These are phyloP conservation scores for Catostomus latipinnis DNA, from an alignment of 2,797 vertebrate genomes.

Conservation along the genomic window DNA sequence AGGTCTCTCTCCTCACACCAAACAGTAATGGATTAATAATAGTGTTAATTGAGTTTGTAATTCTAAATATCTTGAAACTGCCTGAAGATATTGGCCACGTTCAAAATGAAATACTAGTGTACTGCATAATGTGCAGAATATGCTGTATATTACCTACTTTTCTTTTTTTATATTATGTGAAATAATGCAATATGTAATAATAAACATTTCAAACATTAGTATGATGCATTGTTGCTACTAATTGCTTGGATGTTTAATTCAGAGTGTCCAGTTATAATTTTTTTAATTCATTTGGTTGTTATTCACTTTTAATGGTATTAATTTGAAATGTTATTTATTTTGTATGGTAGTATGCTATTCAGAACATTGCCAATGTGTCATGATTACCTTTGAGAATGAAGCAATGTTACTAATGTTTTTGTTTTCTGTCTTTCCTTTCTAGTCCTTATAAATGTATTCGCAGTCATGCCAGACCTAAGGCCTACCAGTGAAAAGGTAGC, in stretches of 20 bases:
- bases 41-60: not conserved
- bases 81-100: not conserved
- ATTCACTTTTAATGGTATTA: too few species aligned
- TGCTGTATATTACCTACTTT: too few species aligned
- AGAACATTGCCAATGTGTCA: not conserved
- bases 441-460: constrained; percentile 90
- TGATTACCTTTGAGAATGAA: not conserved
- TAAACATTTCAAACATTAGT: too few species aligned
- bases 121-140: too few species aligned
- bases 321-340: too few species aligned
- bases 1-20: constrained; percentile 76
- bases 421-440: constrained; percentile 31
- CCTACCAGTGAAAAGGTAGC: constrained; percentile 87
- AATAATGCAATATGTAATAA: too few species aligned
- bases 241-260: too few species aligned
- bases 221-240: too few species aligned
- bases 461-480: constrained; percentile 86
- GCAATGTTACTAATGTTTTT: constrained; percentile 20
- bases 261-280: too few species aligned
- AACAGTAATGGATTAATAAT: not conserved
- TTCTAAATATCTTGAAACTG: not conserved
- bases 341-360: too few species aligned
- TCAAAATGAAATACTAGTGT: not conserved
- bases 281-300: too few species aligned
- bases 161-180: too few species aligned